Base-by-base conservation (phyloP, 2,113 vertebrate genomes). In the Myodes glareolus region DNA sequence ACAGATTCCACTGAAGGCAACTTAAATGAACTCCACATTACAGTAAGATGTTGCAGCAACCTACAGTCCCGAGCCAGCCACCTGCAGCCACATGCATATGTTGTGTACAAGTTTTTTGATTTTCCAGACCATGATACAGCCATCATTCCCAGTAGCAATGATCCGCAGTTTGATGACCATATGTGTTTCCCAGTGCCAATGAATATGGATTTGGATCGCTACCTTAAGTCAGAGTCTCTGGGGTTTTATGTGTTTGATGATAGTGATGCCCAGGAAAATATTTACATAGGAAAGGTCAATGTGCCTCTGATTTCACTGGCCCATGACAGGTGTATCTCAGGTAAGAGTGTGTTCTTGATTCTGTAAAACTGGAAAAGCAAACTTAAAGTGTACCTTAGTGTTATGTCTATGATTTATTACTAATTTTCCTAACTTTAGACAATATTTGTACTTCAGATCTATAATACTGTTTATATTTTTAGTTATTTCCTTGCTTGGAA, bases 101-200 rank as follows among this genome's bases (percentile, higher is more conserved):
- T 99, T 70, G 98, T 99, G 97, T 99, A 99, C 98, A 99, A 99
- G 98, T 99, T 99, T 98, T 99, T 98, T 81, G 93, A 99, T 97
- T 99, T 99, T 96, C 97, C 98, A 27, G 99, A 99, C 98, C 98
- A 99, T 80, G 99, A 99, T 77, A 99, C 99, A 29, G n/a, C 98
- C 92, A 99, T 99, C 94, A 94, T 98, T 72, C 97, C 98, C 9
- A 98, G 98, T 98, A 98, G 98, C 98, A 98, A 93, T 77, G 92
- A 99, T 45, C 99, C 99, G 3, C 96, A 98, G 68, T 99, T 99
- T 97, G 97, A 98, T 25, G 99, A 99, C 97, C 95, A 98, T 65
- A 98, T 97, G 98, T 98, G 97, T 96, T 99, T 99, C 98, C 98
- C 99, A 0, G 98, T 99, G 88, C 94, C 92, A 45, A 99, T 99